Conservation (phyloP, 2,888 invertebrate genomes). For the Philaethria dido region DNA sequence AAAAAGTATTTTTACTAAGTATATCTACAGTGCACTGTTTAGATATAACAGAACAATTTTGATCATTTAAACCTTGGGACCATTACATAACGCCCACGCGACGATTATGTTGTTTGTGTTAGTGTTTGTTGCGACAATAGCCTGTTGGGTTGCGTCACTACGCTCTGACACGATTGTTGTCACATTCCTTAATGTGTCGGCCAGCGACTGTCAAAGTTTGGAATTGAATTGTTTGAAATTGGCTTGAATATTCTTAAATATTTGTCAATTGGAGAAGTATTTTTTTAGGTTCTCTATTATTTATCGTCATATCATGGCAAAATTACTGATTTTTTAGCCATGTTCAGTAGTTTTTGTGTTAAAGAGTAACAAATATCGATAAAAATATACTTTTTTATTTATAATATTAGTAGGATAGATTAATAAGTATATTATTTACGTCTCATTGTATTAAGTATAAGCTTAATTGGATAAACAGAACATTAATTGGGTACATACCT, state of each 20-base stretch:
- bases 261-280: not conserved
- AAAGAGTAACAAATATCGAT: no score
- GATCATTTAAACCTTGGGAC: slow-evolving; percentile 26
- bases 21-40: not conserved
- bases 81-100: slow-evolving; percentile 27
- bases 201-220: slow-evolving; percentile 56
- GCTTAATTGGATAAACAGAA: no score
- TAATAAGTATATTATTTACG: no score
- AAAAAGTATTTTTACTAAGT: not conserved
- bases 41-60: slow-evolving; percentile 22
- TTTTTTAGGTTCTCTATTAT: no score
- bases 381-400: no score
- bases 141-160: slow-evolving; percentile 41
- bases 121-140: slow-evolving; percentile 45
- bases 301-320: no score
- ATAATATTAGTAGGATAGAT: no score
- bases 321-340: no score
- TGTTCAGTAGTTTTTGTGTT: no score
- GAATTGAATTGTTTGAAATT: not conserved
- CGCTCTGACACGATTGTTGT: slow-evolving; percentile 60
- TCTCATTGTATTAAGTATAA: no score
- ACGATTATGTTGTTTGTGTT: slow-evolving; percentile 31
- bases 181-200: slow-evolving; percentile 69
- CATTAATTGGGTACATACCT: no score
- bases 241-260: not conserved